Conservation (phyloP, 2,797 vertebrate species). For the Hylomyscus alleni region DNA sequence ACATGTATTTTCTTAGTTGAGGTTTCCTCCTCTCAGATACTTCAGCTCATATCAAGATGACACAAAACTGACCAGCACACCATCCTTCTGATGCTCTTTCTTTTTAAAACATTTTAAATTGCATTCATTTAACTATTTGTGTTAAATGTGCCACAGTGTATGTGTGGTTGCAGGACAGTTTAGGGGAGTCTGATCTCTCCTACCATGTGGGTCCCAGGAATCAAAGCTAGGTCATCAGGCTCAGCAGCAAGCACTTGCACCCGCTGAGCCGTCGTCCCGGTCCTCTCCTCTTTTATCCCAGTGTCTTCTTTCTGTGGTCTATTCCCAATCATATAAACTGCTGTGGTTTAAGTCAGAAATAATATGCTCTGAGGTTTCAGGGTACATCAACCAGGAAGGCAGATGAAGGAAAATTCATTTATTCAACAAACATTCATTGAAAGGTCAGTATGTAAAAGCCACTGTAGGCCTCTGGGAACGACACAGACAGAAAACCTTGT, state of each 20-base stretch:
- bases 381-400: conserved; percentile 48
- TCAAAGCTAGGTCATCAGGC: background rate
- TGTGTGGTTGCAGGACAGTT: background rate
- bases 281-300: no score
- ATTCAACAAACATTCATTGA: conserved; percentile 56
- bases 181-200: background rate
- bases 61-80: background rate
- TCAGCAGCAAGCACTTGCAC: background rate
- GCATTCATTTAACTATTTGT: background rate
- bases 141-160: background rate
- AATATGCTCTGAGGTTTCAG: conserved; percentile 32
- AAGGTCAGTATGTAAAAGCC: conserved; percentile 5
- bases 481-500: background rate
- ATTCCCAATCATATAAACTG: conserved; percentile 43
- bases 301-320: conserved; percentile 8
- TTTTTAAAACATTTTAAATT: background rate
- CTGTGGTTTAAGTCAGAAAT: conserved; percentile 45
- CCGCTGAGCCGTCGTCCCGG: no score
- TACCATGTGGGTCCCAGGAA: background rate
- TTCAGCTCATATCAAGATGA: background rate
- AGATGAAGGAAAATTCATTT: conserved; percentile 61
- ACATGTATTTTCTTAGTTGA: background rate
- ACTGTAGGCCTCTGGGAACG: background rate
- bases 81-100: background rate
- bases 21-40: background rate